Evolutionary conservation across 1,140 invertebrate genomes (phyloP), one percentile per base, ranked within the genome.

Genomic region (Pseudoatta argentina): DNA sequence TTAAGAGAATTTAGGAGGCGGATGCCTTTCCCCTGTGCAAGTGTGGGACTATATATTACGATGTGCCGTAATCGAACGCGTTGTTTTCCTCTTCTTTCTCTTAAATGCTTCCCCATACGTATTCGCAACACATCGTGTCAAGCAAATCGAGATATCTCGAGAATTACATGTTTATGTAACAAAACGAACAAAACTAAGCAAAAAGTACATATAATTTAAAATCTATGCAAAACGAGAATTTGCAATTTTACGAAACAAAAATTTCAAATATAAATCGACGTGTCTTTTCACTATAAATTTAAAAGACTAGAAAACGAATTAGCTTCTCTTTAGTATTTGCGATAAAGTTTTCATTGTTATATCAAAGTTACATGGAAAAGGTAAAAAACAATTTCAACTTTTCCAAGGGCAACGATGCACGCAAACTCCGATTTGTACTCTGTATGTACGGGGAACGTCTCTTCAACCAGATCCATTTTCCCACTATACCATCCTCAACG

Each of bases 1-100:
- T 91, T 91, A 91, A 89, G 86, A 86, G 90, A 91, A 91, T 91
- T 91, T 91, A 91, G 76, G 79, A 88, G 85, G 73, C 85, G 78
- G 48, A 16, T 55, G 55, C 85, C 51, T 64, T 85, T 61, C 39
- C 27, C 27, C 64, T 48, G 88, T 72, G 86, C 64, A 30, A 53
- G 57, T 76, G 67, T 8, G 44, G 3, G 55, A 87, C 87, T 86
- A 82, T 83, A 86, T 63, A 86, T 89, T 89, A 89, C 83, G 44
- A 75, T 30, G 59, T 30, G 16, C 61, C 44, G 66, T 64, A 86
- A 82, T 81, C 75, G 76, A 83, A 83, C 69, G 21, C 66, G 67
- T 48, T 85, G 75, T 64, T 66, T 73, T 53, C 30, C 53, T 59
- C 57, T 57, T 21, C n/a, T 83, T 3, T 83, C 14, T 83, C 57